Conservation (phyloP, 1,140 invertebrate genomes). For the Drosophila kikkawai region DNA sequence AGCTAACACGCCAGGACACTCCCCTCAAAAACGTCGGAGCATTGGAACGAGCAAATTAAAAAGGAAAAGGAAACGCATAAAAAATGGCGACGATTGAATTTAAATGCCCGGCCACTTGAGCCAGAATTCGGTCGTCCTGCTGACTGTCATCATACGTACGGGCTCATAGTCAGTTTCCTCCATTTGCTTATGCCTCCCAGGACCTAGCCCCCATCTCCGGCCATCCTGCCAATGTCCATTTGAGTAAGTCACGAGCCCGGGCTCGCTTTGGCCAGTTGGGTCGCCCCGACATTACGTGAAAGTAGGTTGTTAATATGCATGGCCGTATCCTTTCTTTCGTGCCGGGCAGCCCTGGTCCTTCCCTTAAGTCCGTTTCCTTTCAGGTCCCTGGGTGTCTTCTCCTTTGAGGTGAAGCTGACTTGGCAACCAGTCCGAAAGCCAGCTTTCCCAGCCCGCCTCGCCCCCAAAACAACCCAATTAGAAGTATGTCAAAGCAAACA, state of each 20-base stretch:
- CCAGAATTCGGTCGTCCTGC: conserved; percentile 37
- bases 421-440: conserved; percentile 2
- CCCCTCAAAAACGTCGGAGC: conserved; percentile 6
- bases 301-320: conserved; percentile 84
- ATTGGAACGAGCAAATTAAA: conserved; percentile 74
- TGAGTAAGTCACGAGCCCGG: conserved; percentile 63
- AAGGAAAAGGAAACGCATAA: conserved; percentile 78
- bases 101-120: conserved; percentile 72
- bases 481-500: conserved; percentile 79
- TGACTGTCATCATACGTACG: conserved; percentile 32
- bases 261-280: conserved; percentile 67
- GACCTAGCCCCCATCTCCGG: conserved; percentile 9
- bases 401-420: conserved; percentile 6
- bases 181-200: neutral
- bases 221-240: conserved; percentile 63
- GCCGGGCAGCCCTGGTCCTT: neutral
- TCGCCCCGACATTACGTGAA: conserved; percentile 61
- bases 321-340: conserved; percentile 66
- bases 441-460: neutral
- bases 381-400: neutral
- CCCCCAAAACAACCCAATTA: conserved; percentile 54
- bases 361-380: neutral
- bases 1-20: conserved; percentile 48
- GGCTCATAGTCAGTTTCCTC: conserved; percentile 50
- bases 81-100: conserved; percentile 79